phyloP scores from a whole-genome alignment of 2,113 vertebrate species.

The Onychostoma macrolepis region DNA sequence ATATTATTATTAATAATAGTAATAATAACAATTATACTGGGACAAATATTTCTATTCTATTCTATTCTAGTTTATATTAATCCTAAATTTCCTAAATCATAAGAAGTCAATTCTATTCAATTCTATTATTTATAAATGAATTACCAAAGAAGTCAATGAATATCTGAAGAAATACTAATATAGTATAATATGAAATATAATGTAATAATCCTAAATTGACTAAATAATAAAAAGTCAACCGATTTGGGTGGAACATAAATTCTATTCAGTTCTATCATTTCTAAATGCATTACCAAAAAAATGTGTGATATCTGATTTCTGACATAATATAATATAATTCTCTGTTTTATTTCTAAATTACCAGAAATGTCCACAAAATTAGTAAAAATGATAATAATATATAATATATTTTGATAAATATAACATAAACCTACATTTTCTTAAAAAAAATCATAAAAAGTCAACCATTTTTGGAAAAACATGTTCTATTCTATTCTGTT shows the following conservation, averaged over 20 bases:
- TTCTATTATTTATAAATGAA: neutral
- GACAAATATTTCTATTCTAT: no score
- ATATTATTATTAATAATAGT: no score
- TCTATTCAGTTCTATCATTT: no score
- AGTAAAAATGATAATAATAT: neutral
- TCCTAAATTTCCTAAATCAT: neutral
- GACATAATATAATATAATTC: no score
- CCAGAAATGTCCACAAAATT: neutral
- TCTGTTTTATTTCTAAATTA: neutral
- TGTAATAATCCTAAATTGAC: neutral
- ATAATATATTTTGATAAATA: neutral
- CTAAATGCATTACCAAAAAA: no score
- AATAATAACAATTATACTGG: no score
- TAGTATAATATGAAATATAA: neutral
- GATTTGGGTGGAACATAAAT: no score
- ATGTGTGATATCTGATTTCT: no score
- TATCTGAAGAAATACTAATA: neutral
- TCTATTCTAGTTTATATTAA: neutral
- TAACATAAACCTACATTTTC: neutral
- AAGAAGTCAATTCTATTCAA: no score
- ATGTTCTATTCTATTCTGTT: no score
- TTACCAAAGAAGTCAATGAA: neutral
- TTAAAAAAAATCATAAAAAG: no score
- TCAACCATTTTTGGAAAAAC: no score
- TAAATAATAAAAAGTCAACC: neutral